Evolutionary conservation across 1,140 invertebrate species (phyloP).

Genomic region (Lithobius niger): DNA sequence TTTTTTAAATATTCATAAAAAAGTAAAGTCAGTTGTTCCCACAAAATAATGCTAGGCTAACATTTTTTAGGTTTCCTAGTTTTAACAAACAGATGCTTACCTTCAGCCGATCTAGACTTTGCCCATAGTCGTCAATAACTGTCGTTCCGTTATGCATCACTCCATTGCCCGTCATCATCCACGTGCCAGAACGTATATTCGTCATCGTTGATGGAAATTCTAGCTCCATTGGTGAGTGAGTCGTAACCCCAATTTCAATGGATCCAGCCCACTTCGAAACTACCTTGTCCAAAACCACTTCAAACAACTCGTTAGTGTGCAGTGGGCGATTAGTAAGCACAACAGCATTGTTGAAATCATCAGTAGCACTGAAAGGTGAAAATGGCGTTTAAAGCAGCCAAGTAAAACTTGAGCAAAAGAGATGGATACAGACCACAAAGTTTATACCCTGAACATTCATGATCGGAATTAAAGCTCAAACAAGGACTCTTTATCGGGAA

Average conservation of each 20-base stretch:
- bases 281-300: constrained; percentile 74
- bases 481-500: too few species aligned
- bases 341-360: constrained; percentile 94
- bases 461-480: too few species aligned
- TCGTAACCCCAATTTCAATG: constrained; percentile 88
- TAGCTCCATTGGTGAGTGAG: constrained; percentile 68
- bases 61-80: too few species aligned
- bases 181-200: constrained; percentile 84
- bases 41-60: too few species aligned
- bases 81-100: too few species aligned
- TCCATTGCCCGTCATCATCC: constrained; percentile 95
- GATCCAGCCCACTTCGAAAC: constrained; percentile 93
- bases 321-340: constrained; percentile 74
- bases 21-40: too few species aligned
- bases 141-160: constrained; percentile 90
- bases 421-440: too few species aligned
- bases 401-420: too few species aligned
- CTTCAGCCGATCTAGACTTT: constrained; percentile 72
- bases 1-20: too few species aligned
- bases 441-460: too few species aligned
- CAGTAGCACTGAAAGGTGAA: constrained; percentile 50
- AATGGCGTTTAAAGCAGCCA: too few species aligned
- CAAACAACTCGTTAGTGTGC: constrained; percentile 73
- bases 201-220: constrained; percentile 95
- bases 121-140: constrained; percentile 82